Percentiles rank a stretch among this genome's conserved stretches.
Evolutionary conservation across 2,113 vertebrate species (phyloP).

Genomic region (Mustelus asterias): DNA sequence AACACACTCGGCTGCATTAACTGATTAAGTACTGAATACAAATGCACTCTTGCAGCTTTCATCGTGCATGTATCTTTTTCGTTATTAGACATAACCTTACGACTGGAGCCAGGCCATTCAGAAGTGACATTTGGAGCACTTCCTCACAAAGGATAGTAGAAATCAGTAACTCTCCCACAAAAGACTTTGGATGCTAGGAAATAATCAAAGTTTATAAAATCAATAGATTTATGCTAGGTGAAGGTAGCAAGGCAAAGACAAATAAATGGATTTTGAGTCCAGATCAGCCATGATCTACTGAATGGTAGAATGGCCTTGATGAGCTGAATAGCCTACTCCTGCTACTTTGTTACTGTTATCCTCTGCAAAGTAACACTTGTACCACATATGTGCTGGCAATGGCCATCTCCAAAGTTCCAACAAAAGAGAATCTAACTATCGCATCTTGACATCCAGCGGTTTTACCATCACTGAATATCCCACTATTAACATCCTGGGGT

Average conservation of each 20-base stretch:
- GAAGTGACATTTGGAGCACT: neutral
- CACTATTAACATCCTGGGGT: too few species aligned
- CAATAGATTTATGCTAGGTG: neutral
- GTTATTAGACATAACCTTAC: neutral
- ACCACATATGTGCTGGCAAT: too few species aligned
- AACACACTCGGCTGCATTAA: neutral
- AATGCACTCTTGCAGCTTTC: neutral
- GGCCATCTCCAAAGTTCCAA: too few species aligned
- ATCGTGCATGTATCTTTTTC: neutral
- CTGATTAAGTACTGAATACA: neutral
- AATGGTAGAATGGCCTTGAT: neutral
- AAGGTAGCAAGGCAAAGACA: neutral
- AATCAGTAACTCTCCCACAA: neutral
- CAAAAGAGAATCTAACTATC: too few species aligned
- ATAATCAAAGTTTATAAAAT: neutral
- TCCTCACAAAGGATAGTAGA: neutral
- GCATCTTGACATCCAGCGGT: too few species aligned
- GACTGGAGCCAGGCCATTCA: neutral
- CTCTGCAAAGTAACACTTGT: neutral
- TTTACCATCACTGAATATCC: too few species aligned
- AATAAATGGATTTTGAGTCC: neutral
- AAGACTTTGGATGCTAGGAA: neutral
- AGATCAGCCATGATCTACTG: neutral
- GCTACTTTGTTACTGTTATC: neutral
- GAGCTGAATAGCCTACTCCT: neutral